Evolutionary conservation across 2,113 vertebrate species (phyloP), one percentile per base, ranked within the genome.

Genomic region (Eulemur macaco): DNA sequence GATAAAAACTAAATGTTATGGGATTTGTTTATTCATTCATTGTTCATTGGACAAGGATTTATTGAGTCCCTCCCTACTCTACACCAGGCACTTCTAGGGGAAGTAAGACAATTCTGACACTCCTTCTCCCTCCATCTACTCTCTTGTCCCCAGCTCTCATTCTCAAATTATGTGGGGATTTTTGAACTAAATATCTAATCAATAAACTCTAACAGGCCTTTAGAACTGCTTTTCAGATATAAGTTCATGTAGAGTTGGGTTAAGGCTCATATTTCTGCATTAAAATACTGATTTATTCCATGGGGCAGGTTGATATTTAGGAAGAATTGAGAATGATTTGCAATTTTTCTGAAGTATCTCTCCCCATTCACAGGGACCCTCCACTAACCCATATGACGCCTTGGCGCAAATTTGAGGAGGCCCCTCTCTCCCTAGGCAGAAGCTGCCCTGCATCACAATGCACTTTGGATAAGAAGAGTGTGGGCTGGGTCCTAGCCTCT

Each of bases 141-240:
- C 13, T 27, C 25, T 86, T 86, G 18, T n/a, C 25, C 17, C 74
- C 8, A 27, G 47, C 21, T 76, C 56, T 95, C 34, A 78, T 90
- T 68, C 52, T 78, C 63, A 52, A 34, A 69, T 82, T 82, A 15
- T 42, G 42, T 63, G n/a, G 27, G 9, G 23, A 73, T 4, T 92
- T 96, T 82, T 54, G 1, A 92, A 77, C 27, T 5, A n/a, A 87
- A 50, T 91, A 83, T 94, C 71, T 86, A 85, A 94, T 85, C 77
- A 84, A 64, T 77, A 95, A 18, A 0, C 13, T 76, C 37, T 66
- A 73, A 15, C 34, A 71, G 25, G 29, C 37, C 10, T 54, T 78
- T 39, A 77, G 23, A 64, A 42, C 12, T 83, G 2, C 73, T 21
- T 91, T 96, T 92, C 15, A 71, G 77, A 47, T 42, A 69, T 29